Conservation (phyloP, 2,888 invertebrate genomes). For the Ferrisia virgata region DNA sequence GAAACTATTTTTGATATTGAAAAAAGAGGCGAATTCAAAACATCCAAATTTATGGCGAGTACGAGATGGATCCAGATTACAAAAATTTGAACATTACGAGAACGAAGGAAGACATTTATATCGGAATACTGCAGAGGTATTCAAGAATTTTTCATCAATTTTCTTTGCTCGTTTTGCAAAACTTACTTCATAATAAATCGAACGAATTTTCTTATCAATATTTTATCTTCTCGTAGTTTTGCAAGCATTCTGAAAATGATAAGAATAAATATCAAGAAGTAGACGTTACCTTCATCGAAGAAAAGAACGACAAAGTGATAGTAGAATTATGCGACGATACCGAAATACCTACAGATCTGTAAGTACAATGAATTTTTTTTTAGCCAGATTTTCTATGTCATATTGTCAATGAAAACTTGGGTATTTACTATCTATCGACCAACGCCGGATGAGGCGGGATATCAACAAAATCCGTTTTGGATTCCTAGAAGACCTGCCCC, state of each 20-base stretch:
- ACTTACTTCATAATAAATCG: not conserved
- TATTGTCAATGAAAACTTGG: no score
- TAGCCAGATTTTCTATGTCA: not conserved
- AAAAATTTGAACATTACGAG: slow-evolving; percentile 74
- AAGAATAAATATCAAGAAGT: slow-evolving; percentile 33
- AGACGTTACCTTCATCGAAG: slow-evolving; percentile 10
- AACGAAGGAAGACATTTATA: slow-evolving; percentile 73
- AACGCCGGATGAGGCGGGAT: no score
- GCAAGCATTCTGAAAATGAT: not conserved
- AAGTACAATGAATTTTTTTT: not conserved
- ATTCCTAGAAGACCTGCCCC: no score
- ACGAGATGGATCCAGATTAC: slow-evolving; percentile 76
- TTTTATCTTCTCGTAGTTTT: not conserved
- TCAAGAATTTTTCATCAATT: not conserved
- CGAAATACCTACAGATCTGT: slow-evolving; percentile 37
- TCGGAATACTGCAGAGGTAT: slow-evolving; percentile 80
- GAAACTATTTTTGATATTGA: slow-evolving; percentile 84
- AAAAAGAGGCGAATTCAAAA: slow-evolving; percentile 74
- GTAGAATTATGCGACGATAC: slow-evolving; percentile 33
- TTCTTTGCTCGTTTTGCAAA: not conserved
- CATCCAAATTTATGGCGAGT: slow-evolving; percentile 89
- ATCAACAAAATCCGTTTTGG: no score
- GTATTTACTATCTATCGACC: no score
- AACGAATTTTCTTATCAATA: not conserved
- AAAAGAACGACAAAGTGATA: not conserved